Evolutionary conservation across 1,140 invertebrate species (phyloP).

Genomic region (Anoplolepis gracilipes): DNA sequence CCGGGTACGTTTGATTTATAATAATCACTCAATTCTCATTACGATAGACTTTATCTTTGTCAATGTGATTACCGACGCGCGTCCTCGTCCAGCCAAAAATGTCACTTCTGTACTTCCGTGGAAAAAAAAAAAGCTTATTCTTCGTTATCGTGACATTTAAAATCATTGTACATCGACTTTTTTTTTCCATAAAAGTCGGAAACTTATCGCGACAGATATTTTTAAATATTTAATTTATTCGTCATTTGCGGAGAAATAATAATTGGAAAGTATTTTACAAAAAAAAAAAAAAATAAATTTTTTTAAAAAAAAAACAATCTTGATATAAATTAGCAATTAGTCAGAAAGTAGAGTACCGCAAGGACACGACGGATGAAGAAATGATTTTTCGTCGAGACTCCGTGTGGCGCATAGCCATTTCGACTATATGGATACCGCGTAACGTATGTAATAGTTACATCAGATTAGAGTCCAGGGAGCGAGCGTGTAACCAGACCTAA

Average conservation of each 20-base stretch:
- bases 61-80: constrained; percentile 33
- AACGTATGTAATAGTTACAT: constrained; percentile 82
- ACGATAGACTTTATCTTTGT: constrained; percentile 72
- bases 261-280: not conserved
- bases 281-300: not conserved
- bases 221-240: constrained; percentile 32
- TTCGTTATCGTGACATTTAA: no score
- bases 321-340: not conserved
- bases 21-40: constrained; percentile 83
- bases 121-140: constrained; percentile 21
- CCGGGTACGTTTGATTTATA: constrained; percentile 80
- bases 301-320: no score
- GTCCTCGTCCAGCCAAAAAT: constrained; percentile 27
- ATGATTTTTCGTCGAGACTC: constrained; percentile 35
- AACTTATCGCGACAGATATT: constrained; percentile 42
- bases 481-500: constrained; percentile 78
- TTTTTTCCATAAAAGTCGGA: not conserved
- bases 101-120: not conserved
- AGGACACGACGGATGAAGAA: constrained; percentile 21
- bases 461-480: constrained; percentile 74
- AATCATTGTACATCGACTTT: no score
- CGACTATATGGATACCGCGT: constrained; percentile 68
- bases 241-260: not conserved
- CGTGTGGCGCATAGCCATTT: constrained; percentile 25
- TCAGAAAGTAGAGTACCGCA: not conserved